Conservation (phyloP, 2,113 vertebrate genomes). For the Nibea albiflora region DNA sequence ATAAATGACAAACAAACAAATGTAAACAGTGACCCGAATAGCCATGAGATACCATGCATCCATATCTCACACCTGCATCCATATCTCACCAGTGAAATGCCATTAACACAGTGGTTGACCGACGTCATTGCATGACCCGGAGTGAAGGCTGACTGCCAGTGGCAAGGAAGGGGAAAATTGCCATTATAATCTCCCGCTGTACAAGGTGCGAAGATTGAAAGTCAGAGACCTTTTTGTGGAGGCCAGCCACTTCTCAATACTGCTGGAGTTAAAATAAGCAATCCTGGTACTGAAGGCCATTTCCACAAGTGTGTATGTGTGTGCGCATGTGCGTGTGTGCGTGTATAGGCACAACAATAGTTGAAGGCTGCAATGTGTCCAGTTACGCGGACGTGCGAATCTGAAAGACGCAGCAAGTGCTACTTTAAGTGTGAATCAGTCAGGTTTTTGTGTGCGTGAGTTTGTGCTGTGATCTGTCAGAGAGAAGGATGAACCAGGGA, state of each 20-base stretch:
- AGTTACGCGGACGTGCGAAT: conserved; percentile 17
- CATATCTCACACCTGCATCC: background rate
- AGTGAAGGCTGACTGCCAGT: conserved; percentile 45
- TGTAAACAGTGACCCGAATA: background rate
- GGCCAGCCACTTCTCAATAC: conserved; percentile 12
- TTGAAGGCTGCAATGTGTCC: background rate
- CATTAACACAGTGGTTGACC: conserved; percentile 36
- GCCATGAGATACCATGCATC: background rate
- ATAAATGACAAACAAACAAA: background rate
- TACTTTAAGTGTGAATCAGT: conserved; percentile 33
- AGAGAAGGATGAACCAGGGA: conserved; percentile 27
- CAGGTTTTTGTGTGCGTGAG: background rate
- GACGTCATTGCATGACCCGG: conserved; percentile 23
- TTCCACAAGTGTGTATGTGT: conserved; percentile 5
- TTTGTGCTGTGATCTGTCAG: conserved; percentile 4
- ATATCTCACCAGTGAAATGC: conserved; percentile 49
- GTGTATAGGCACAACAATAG: conserved; percentile 3
- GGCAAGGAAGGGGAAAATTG: conserved; percentile 7
- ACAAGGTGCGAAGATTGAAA: conserved; percentile 56
- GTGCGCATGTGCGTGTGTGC: background rate
- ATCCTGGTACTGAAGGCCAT: background rate
- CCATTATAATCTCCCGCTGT: conserved; percentile 36
- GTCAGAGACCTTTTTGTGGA: conserved; percentile 58
- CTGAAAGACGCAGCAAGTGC: background rate
- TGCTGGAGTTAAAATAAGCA: conserved; percentile 29